Evolutionary conservation across 2,888 invertebrate species (phyloP).

Genomic region (Torymus tubicola): DNA sequence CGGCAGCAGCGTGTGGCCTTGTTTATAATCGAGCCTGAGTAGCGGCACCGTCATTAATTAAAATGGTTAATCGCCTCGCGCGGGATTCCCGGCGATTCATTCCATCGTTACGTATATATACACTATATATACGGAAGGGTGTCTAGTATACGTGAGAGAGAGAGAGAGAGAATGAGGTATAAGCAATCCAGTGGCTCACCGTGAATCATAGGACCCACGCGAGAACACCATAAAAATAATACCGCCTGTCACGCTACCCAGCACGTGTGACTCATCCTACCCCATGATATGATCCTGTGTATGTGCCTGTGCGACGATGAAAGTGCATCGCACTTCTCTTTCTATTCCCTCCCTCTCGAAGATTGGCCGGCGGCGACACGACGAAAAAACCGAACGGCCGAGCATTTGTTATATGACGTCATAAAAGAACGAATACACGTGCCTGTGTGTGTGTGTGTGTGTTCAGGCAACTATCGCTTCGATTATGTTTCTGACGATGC

Average conservation of each 20-base stretch:
- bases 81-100: slow-evolving; percentile 46
- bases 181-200: not conserved
- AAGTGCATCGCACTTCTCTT: not conserved
- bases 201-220: slow-evolving; percentile 54
- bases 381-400: not conserved
- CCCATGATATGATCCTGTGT: no score
- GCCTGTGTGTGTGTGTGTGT: not conserved
- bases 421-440: not conserved
- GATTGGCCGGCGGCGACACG: slow-evolving; percentile 1
- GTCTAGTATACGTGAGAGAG: no score
- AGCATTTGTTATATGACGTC: slow-evolving; percentile 25
- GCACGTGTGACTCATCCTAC: slow-evolving; percentile 34
- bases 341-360: not conserved
- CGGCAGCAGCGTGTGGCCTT: not conserved
- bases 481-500: not conserved
- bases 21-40: slow-evolving; percentile 32
- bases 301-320: no score
- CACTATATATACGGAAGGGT: not conserved
- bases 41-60: slow-evolving; percentile 45
- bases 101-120: not conserved
- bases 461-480: not conserved
- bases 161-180: no score
- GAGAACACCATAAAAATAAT: slow-evolving; percentile 47
- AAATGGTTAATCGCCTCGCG: slow-evolving; percentile 33
- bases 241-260: slow-evolving; percentile 20